phyloP scores from a whole-genome alignment of 2,888 invertebrate species.

The Kuschelorhynchus macadamiae region DNA sequence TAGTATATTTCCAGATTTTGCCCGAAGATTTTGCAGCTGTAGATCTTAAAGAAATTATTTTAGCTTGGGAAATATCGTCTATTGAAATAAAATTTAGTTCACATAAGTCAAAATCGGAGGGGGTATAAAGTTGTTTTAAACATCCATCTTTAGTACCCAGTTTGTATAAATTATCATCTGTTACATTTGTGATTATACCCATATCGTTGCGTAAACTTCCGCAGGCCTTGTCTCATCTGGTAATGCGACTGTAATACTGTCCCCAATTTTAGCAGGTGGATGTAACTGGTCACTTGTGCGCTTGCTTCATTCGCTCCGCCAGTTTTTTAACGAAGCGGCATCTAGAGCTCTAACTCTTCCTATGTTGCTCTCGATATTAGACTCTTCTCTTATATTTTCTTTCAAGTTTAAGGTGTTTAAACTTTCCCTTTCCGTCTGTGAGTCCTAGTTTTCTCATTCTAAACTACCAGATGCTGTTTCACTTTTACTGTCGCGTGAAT shows the following conservation, averaged over 20 bases:
- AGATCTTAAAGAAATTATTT: too few species aligned
- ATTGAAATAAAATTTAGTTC: conserved; percentile 2
- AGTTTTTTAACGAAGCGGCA: neutral
- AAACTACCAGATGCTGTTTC: too few species aligned
- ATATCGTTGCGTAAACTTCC: neutral
- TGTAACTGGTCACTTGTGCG: neutral
- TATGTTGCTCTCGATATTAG: neutral
- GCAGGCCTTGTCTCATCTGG: neutral
- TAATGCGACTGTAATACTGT: neutral
- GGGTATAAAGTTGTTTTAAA: conserved; percentile 2
- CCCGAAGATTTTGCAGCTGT: neutral
- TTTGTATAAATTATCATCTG: conserved; percentile 2
- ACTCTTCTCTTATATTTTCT: neutral
- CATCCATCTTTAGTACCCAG: neutral
- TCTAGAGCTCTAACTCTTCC: conserved; percentile 1
- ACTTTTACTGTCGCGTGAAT: too few species aligned
- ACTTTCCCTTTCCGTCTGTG: neutral
- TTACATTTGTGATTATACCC: neutral
- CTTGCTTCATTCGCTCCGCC: neutral
- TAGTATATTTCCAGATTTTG: neutral
- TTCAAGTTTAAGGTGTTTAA: neutral
- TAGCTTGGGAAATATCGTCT: too few species aligned
- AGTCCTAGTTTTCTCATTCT: too few species aligned
- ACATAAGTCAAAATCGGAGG: neutral
- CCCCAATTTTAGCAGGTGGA: neutral